Evolutionary conservation across 2,797 vertebrate species (phyloP).

Genomic region (Calcarius lapponicus): DNA sequence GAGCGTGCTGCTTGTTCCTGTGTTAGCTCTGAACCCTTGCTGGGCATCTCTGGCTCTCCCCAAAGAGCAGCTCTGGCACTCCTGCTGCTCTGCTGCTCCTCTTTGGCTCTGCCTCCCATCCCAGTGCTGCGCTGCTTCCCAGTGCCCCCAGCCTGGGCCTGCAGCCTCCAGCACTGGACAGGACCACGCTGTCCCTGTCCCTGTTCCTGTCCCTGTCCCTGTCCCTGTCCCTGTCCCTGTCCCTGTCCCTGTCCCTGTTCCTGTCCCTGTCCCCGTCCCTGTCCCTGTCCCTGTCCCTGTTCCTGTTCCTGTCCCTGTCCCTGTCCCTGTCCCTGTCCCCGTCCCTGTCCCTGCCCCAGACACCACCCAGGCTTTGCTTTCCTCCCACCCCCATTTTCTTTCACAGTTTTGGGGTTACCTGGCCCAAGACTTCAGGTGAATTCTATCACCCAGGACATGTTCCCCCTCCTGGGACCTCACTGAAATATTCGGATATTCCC

Average conservation of each 20-base stretch:
- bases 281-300: no score
- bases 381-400: not conserved
- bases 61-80: not conserved
- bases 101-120: not conserved
- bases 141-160: not conserved
- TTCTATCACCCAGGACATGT: fast-evolving
- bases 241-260: not conserved
- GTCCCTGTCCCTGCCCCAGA: not conserved
- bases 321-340: not conserved
- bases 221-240: no score
- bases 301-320: no score
- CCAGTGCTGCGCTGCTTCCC: no score
- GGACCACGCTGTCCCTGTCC: no score
- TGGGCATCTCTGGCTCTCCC: not conserved
- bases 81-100: not conserved
- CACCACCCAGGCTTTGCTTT: not conserved
- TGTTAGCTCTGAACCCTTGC: not conserved
- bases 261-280: no score
- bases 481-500: fast-evolving
- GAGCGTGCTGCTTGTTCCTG: not conserved
- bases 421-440: not conserved
- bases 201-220: not conserved
- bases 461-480: not conserved
- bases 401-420: no score
- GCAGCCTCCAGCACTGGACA: not conserved